Percentiles rank a stretch among this genome's conserved stretches.
Conservation (phyloP, 2,797 vertebrate species). For the Taenioides sp. region DNA sequence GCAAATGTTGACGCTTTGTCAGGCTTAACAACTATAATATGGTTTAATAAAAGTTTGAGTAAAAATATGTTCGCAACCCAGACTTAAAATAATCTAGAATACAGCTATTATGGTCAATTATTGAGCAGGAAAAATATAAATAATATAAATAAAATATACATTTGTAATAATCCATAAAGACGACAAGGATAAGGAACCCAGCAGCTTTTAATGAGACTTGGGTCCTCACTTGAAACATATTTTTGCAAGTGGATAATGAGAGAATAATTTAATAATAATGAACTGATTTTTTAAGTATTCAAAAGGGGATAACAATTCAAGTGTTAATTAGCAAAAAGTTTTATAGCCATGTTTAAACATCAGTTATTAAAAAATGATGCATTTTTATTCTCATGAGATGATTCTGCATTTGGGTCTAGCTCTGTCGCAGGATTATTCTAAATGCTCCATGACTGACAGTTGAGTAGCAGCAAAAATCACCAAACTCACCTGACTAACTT, state of each 20-base stretch:
- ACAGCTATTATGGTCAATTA: no score
- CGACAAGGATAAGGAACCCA: neutral
- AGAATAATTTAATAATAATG: neutral
- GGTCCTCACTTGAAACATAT: neutral
- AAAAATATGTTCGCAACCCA: no score
- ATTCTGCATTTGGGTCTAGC: no score
- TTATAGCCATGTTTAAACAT: neutral
- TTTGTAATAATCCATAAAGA: no score
- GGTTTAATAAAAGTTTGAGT: no score
- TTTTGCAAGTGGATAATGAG: neutral
- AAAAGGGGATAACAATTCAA: neutral
- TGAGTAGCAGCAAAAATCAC: neutral
- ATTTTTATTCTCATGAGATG: neutral
- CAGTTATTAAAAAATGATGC: neutral
- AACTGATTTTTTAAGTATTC: slow-evolving; percentile 1
- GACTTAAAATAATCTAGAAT: no score
- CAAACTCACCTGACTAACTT: slow-evolving; percentile 83
- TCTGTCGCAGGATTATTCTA: neutral
- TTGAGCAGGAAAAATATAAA: no score
- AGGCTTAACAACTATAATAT: no score
- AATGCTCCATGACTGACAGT: neutral
- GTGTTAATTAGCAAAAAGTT: neutral
- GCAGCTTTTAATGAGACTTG: neutral
- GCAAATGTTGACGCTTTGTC: no score
- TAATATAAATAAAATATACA: no score